phyloP scores from a whole-genome alignment of 2,888 invertebrate species.

The Hyposoter didymator region DNA sequence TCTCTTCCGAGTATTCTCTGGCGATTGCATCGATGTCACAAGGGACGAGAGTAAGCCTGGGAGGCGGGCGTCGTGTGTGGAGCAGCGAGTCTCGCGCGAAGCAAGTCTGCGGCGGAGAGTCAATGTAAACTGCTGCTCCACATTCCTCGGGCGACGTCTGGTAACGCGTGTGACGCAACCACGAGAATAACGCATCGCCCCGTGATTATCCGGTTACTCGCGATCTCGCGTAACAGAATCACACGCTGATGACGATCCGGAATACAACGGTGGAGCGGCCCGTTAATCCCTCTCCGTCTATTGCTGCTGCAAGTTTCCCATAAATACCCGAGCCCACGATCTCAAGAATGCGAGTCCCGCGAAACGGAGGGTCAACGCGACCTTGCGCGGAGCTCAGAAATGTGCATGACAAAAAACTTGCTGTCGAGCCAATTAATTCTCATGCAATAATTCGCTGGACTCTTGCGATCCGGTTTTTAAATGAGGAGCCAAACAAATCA shows the following conservation, averaged over 20 bases:
- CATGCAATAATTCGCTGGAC: not conserved
- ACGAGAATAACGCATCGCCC: conserved; percentile 19
- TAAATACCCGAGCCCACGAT: not conserved
- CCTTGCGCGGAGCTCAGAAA: not conserved
- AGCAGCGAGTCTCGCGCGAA: not conserved
- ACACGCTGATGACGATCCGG: conserved; percentile 39
- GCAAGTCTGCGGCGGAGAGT: conserved; percentile 20
- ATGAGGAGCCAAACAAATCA: not conserved
- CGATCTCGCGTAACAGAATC: conserved; percentile 49
- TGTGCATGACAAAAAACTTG: not conserved
- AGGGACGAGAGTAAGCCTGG: not conserved
- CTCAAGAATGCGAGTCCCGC: not conserved
- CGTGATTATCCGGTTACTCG: conserved; percentile 53
- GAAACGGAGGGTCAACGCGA: not conserved
- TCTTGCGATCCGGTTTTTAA: not conserved
- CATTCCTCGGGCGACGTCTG: conserved; percentile 12
- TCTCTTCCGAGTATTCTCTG: conserved; percentile 54
- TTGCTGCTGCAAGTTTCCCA: conserved; percentile 26
- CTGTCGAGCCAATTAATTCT: not conserved
- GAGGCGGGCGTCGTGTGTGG: not conserved
- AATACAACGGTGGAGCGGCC: not conserved
- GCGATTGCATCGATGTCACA: conserved; percentile 58
- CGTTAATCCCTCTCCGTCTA: conserved; percentile 1
- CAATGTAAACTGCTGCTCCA: conserved; percentile 34
- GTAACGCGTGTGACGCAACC: conserved; percentile 39